phyloP scores from a whole-genome alignment of 2,888 invertebrate genomes.

The Charanyca ferruginea region DNA sequence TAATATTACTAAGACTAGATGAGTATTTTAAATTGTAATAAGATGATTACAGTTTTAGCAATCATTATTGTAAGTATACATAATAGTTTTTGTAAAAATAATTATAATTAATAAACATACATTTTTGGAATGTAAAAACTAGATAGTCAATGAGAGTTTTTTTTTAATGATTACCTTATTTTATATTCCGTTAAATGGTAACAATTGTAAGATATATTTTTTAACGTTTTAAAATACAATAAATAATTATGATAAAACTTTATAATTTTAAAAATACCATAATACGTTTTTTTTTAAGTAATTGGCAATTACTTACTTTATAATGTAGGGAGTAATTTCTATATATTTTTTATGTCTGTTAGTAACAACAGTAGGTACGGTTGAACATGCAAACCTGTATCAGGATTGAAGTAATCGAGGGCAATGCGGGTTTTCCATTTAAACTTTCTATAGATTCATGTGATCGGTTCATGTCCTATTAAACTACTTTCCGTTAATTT shows the following conservation, averaged over 20 bases:
- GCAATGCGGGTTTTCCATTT: neutral
- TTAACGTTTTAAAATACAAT: neutral
- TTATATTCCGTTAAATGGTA: too few species aligned
- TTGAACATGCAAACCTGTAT: neutral
- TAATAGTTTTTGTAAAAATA: conserved; percentile 8
- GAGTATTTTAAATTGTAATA: conserved; percentile 52
- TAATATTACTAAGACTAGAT: conserved; percentile 43
- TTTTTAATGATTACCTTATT: neutral
- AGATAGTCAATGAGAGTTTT: conserved; percentile 32
- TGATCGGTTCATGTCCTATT: neutral
- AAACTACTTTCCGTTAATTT: neutral
- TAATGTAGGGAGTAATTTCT: conserved; percentile 52
- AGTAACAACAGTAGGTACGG: neutral
- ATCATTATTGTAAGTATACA: conserved; percentile 1
- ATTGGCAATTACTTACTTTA: conserved; percentile 45
- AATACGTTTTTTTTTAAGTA: conserved; percentile 26
- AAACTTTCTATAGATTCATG: neutral
- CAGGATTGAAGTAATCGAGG: conserved; percentile 12
- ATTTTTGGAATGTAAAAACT: conserved; percentile 46
- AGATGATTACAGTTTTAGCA: conserved; percentile 9
- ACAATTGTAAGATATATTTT: conserved; percentile 13
- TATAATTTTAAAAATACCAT: neutral
- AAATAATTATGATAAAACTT: neutral
- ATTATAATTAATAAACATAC: neutral
- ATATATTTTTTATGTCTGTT: neutral